Conservation (phyloP, 2,113 vertebrate species). For the Scolopax mira region DNA sequence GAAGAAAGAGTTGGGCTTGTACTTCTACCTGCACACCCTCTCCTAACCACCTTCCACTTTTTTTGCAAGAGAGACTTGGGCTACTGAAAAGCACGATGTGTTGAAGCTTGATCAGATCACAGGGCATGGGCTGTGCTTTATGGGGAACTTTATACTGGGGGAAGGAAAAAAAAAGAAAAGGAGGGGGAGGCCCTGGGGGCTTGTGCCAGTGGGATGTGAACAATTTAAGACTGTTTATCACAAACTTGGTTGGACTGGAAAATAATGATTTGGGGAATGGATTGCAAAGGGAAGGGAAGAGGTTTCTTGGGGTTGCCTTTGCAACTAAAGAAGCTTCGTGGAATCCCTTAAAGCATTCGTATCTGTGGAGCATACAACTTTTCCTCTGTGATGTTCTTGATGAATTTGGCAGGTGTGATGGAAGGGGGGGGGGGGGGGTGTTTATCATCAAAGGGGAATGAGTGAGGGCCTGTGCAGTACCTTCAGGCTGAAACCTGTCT, state of each 20-base stretch:
- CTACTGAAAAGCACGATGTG: neutral
- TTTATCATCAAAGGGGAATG: slow-evolving; percentile 69
- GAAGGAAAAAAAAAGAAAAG: neutral
- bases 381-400: slow-evolving; percentile 63
- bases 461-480: slow-evolving; percentile 64
- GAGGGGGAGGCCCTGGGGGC: neutral
- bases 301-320: slow-evolving; percentile 53
- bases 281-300: neutral
- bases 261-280: neutral
- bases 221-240: neutral
- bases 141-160: neutral
- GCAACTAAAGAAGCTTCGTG: slow-evolving; percentile 43
- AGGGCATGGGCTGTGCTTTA: neutral
- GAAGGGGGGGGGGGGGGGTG: neutral
- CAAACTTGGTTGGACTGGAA: neutral
- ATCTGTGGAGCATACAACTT: neutral
- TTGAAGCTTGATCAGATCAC: slow-evolving; percentile 47
- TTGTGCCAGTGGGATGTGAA: neutral
- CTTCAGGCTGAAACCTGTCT: slow-evolving; percentile 69
- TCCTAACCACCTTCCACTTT: neutral
- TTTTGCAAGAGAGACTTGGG: neutral
- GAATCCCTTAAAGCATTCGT: slow-evolving; percentile 56
- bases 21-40: neutral
- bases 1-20: neutral
- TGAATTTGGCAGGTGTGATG: slow-evolving; percentile 60